These are phyloP conservation scores for Clarias fuscus DNA, from an alignment of 2,797 vertebrate genomes.

Conservation along the genomic window DNA sequence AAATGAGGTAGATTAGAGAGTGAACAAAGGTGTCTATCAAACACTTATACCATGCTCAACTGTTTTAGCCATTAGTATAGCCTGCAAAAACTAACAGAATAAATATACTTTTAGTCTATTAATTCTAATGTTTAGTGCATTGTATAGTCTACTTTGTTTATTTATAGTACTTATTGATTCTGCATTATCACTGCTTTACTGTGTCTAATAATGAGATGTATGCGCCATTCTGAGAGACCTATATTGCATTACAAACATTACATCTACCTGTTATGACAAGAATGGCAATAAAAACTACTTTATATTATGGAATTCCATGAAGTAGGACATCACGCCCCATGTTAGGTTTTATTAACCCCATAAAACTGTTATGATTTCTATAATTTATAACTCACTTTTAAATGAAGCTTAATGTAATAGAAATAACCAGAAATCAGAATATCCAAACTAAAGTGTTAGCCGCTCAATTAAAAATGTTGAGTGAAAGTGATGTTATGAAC, in stretches of 20 bases:
- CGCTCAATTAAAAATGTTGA: too few species aligned
- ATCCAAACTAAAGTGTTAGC: too few species aligned
- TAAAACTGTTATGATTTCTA: not conserved
- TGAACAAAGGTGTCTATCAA: constrained; percentile 22
- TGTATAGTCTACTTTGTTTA: not conserved
- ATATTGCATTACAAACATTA: not conserved
- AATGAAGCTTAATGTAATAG: not conserved
- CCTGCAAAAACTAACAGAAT: not conserved
- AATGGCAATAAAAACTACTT: not conserved
- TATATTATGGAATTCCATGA: not conserved
- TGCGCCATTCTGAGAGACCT: not conserved
- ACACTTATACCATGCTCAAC: constrained; percentile 8
- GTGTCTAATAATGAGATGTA: not conserved
- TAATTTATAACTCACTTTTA: not conserved
- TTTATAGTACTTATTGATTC: not conserved
- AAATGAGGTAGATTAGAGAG: constrained; percentile 39
- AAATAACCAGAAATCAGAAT: not conserved
- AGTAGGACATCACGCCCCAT: not conserved
- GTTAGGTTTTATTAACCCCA: not conserved
- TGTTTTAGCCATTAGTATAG: constrained; percentile 25
- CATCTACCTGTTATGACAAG: not conserved
- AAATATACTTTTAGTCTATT: not conserved
- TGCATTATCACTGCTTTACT: not conserved
- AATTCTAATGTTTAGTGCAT: not conserved
- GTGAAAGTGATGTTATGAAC: too few species aligned